Base-by-base conservation (phyloP, 2,888 invertebrate species). In the Drosophila bunnanda region DNA sequence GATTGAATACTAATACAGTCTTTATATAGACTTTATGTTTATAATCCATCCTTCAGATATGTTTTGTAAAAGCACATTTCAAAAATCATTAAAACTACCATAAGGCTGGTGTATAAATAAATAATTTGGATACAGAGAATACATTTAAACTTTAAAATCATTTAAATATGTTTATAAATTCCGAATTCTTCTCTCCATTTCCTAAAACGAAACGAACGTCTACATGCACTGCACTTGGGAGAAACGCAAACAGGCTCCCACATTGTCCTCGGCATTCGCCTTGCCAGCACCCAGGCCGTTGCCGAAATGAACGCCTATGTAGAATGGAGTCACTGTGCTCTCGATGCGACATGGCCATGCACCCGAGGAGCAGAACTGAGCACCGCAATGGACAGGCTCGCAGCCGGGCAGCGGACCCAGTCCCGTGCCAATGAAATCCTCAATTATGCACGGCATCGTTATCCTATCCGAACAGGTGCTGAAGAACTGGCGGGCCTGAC, bases 401-500 rank as follows among this genome's bases (percentile, higher is more conserved):
- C 97, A 97, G 10, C 95, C 90, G 0, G 92, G 92, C 39, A 91
- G 48, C 0, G 90, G 94, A 0, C 90, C 90, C 48, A 90, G 72
- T 0, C 92, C 92, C 4, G 90, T 96, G 93, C 95, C 95, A 68
- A 97, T 94, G 88, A 97, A 95, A 89, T 97, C 97, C 87, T 97
- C 97, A 61, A 96, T 95, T 88, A 97, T 96, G 82, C 97, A 97
- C 0, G 97, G 96, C 92, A 97, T 95, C 1, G 96, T 95, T 53
- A 97, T 94, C 54, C 95, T 94, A 89, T 97, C 96, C 15, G 92
- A 93, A 89, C 97, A 97, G 0, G 80, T 89, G 59, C 91, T 89
- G 36, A 80, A 90, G 69, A 91, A 90, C 53, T 92, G 92, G 2
- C 91, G 76, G 2, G 60, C 58, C 36, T 62, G 50, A 0, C 73